Evolutionary conservation across 2,888 invertebrate genomes (phyloP).

Genomic region (Melinaea menophilus): DNA sequence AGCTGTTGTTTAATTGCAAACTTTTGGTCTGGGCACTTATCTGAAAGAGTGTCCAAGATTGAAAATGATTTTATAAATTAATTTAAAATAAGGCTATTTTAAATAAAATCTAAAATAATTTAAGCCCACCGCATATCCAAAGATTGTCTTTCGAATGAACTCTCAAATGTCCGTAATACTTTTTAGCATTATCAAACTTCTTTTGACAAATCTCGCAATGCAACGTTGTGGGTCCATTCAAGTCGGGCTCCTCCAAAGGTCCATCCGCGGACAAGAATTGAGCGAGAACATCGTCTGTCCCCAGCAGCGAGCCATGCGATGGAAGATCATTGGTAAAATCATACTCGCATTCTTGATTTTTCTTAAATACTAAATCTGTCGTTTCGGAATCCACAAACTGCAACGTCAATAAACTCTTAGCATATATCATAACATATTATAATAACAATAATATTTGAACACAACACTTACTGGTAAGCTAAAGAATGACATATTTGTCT

Average conservation of each 20-base stretch:
- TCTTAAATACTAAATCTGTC: slow-evolving; percentile 49
- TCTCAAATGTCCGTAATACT: slow-evolving; percentile 69
- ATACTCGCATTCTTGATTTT: slow-evolving; percentile 49
- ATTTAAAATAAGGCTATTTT: too few species aligned
- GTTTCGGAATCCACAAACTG: slow-evolving; percentile 62
- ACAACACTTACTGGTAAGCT: slow-evolving; percentile 58
- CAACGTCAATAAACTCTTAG: slow-evolving; percentile 26
- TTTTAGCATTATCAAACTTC: slow-evolving; percentile 68
- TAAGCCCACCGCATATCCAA: slow-evolving; percentile 61
- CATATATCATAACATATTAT: neutral
- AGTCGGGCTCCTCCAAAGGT: slow-evolving; percentile 64
- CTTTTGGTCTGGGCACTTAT: slow-evolving; percentile 63
- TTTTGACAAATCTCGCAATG: slow-evolving; percentile 70
- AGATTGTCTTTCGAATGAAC: slow-evolving; percentile 69
- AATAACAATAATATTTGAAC: neutral
- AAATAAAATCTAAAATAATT: too few species aligned
- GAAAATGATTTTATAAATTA: too few species aligned
- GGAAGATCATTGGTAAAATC: slow-evolving; percentile 50
- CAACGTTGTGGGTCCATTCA: slow-evolving; percentile 65
- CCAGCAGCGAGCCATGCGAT: slow-evolving; percentile 47
- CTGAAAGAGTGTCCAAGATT: slow-evolving; percentile 37
- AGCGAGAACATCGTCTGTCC: slow-evolving; percentile 62
- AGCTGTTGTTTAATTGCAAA: slow-evolving; percentile 67
- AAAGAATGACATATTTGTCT: slow-evolving; percentile 59
- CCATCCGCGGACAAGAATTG: slow-evolving; percentile 66